A percentile compares a stretch with the other conserved stretches of the same genome.
These are phyloP conservation scores for Ammodytes marinus DNA, from an alignment of 2,113 vertebrate genomes.

Conservation along the genomic window DNA sequence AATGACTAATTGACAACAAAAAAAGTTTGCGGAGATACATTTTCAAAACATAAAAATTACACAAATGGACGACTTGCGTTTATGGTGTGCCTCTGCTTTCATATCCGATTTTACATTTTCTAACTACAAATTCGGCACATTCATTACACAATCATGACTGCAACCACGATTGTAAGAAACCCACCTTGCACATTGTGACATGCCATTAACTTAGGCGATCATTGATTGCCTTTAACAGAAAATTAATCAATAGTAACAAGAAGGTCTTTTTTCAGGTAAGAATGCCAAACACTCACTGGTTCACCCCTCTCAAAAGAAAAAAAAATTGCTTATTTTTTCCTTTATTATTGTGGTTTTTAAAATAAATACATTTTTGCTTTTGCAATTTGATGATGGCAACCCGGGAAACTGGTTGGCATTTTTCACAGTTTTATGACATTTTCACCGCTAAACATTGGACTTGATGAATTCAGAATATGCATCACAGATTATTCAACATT, in stretches of 20 bases:
- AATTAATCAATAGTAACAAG: neutral
- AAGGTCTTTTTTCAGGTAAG: neutral
- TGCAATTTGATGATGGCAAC: neutral
- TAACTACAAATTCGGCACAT: neutral
- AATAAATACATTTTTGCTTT: neutral
- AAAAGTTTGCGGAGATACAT: neutral
- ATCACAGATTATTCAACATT: slow-evolving; percentile 1
- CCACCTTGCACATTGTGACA: neutral
- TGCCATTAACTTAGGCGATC: neutral
- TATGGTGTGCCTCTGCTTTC: neutral
- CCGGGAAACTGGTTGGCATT: neutral
- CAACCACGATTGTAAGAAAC: neutral
- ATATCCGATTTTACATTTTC: neutral
- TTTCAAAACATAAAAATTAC: neutral
- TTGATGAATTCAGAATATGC: slow-evolving; percentile 6
- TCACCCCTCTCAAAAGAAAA: neutral
- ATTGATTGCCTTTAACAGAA: neutral
- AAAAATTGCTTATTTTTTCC: neutral
- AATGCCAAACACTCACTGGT: neutral
- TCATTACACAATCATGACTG: neutral
- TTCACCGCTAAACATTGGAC: neutral
- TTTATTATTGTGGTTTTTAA: neutral
- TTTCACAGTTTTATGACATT: neutral
- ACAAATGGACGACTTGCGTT: neutral
- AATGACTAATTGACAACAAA: neutral